These are phyloP conservation scores for Cyprichromis sp. DNA, from an alignment of 2,113 vertebrate species.

Conservation along the genomic window DNA sequence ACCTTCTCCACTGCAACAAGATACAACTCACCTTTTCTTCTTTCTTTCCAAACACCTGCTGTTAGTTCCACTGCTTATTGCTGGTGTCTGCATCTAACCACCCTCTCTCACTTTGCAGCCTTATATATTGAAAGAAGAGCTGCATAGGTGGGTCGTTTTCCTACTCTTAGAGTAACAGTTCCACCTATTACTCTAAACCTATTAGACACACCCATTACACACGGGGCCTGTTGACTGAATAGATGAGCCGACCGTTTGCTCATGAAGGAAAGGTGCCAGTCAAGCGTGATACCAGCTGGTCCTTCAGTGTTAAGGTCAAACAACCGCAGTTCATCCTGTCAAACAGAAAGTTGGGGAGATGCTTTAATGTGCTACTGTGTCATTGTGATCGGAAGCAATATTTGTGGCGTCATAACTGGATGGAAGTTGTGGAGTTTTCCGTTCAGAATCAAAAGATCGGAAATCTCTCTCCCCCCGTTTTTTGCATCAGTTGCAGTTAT, in stretches of 20 bases:
- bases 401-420: neutral
- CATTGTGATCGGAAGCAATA: neutral
- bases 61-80: conserved; percentile 24
- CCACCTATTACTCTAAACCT: conserved; percentile 64
- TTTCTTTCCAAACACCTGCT: neutral
- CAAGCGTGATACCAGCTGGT: conserved; percentile 54
- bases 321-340: conserved; percentile 55
- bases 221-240: neutral
- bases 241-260: conserved; percentile 12
- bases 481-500: neutral
- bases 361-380: conserved; percentile 49
- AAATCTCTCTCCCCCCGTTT: neutral
- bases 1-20: neutral
- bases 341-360: conserved; percentile 46
- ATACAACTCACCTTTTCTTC: conserved; percentile 38
- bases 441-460: neutral
- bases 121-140: conserved; percentile 34
- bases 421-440: neutral
- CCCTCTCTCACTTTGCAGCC: neutral
- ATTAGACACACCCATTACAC: conserved; percentile 72
- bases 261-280: conserved; percentile 1
- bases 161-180: neutral
- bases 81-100: conserved; percentile 10
- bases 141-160: conserved; percentile 16
- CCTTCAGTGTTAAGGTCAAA: conserved; percentile 67